Base-by-base conservation (phyloP, 37 sponge, comb jelly and placozoan genomes). In the Spongilla lacustris region DNA sequence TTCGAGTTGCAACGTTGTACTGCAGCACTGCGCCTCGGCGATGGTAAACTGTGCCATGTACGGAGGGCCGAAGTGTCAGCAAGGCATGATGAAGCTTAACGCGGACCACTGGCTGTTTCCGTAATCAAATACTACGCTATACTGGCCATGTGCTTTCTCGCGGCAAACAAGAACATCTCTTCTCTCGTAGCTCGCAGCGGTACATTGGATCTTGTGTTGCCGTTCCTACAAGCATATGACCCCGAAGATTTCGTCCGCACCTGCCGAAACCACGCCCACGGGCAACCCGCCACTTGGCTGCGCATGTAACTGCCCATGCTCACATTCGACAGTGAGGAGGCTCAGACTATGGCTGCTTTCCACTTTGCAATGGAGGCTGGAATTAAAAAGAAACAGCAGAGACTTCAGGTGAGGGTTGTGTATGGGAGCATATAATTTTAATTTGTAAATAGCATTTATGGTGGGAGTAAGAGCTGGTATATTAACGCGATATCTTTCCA, bases 41-140 rank as follows among this genome's bases (percentile, higher is more conserved):
- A 70, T 90, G 35, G 85, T 86, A 36, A 90, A 90, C 90, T 90
- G 90, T 68, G 90, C 86, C 30, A 79, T 90, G 85, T 90, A 80
- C 77, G 90, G 90, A 0, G 69, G 30, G 0, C 28, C 67, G 5
- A 33, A 90, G 58, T 37, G 37, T 26, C 90, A 85, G 2, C 25
- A 13, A 0, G 23, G 22, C 25, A 90, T 90, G 90, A 58, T 90
- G 12, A 19, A 24, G 17, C 48, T 68, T 10, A 25, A 84, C 32
- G 86, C 81, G 6, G 90, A 84, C 36, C 86, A 90, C 50, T 90
- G 90, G 90, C 76, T 90, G 74, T 90, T 90, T 37, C 90, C 86
- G 3, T 67, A 1, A 82, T 85, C 50, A 37, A 81, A 37, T 90
- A 90, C 66, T 90, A 85, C 74, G 90, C 86, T 30, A 71, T 84